Evolutionary conservation across 1,140 invertebrate genomes (phyloP), one percentile per base, ranked within the genome.

Genomic region (Drosophila dunni): DNA sequence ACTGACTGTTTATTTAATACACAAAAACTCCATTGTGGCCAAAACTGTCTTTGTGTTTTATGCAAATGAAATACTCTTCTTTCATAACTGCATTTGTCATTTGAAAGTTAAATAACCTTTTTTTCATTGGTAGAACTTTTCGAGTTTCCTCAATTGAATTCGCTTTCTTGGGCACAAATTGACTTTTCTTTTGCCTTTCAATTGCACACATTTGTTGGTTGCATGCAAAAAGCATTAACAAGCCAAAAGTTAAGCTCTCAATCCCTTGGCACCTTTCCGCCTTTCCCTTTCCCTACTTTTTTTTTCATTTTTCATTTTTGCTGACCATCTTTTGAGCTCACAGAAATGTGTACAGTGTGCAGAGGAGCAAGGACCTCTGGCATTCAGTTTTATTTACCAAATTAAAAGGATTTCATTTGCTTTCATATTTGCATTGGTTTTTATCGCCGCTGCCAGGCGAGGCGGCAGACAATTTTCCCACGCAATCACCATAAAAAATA

Each of bases 401-500:
- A 88, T 86, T 86, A 86, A 88, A 86, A 86, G 83, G 83, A 88
- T 88, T 86, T 86, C 75, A 79, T 78, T 82, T 81, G 76, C 83
- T 64, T 88, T 79, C 83, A 86, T 88, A 82, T 86, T 86, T 86
- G 83, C 76, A 74, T 66, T 66, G 83, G 66, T 79, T 83, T 86
- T 88, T 86, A 88, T 82, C 79, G 83, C 76, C 66, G 44, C 57
- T 67, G 57, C 60, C 82, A 69, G 50, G 40, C 33, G 20, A 34
- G 3, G 8, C 24, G 46, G 68, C 58, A 70, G 56, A 75, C 72
- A 79, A 56, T 86, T 82, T 86, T 85, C 65, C 82, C 82, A 79
- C 79, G 84, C 68, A 79, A 83, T 83, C 76, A 88, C 73, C 83
- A 86, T 79, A 77, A 86, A 88, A 88, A 77, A 86, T 82, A 88